Evolutionary conservation across 1,140 invertebrate species (phyloP), one percentile per base, ranked within the genome.

Genomic region (Linepithema humile): DNA sequence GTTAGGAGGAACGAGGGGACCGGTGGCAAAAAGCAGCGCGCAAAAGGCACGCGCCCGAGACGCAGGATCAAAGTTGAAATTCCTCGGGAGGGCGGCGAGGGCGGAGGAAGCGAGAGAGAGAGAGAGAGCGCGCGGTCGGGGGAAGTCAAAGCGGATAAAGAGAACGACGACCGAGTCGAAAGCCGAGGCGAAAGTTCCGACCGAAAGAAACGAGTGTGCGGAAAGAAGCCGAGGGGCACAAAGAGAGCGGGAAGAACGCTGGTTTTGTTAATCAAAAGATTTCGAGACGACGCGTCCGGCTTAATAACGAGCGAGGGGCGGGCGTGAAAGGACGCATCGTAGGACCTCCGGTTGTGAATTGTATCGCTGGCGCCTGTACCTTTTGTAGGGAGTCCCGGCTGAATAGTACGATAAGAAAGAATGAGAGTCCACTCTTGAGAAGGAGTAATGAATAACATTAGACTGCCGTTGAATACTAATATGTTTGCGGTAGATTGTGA

Each of bases 221-320:
- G 62, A 40, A 85, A 80, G 40, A 84, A 70, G 55, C 26, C 3
- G 23, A 29, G 55, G 43, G 35, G 38, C 72, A 67, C 53, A 65
- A 82, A 84, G 62, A 7, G 64, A 32, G 23, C 32, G 50, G 40
- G 15, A 74, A 89, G 88, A 86, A 78, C 50, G 84, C 77, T 82
- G 88, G 83, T 90, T 90, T 90, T 89, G 86, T 85, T 84, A 90
- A 90, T 90, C 90, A 88, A 90, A 90, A 80, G 88, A 90, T 88
- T 91, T 86, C 73, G 72, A 62, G 32, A 50, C 55, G 82, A 87
- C 88, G 89, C 65, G 85, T 82, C 55, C 75, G 60, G 86, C 80
- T 67, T 91, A 91, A 91, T 87, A 90, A 91, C 83, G 70, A 89
- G 82, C 90, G 57, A 65, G 17, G 29, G 23, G 35, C 60, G 15